Evolutionary conservation across 2,113 vertebrate genomes (phyloP).

Genomic region (Tragelaphus scriptus): DNA sequence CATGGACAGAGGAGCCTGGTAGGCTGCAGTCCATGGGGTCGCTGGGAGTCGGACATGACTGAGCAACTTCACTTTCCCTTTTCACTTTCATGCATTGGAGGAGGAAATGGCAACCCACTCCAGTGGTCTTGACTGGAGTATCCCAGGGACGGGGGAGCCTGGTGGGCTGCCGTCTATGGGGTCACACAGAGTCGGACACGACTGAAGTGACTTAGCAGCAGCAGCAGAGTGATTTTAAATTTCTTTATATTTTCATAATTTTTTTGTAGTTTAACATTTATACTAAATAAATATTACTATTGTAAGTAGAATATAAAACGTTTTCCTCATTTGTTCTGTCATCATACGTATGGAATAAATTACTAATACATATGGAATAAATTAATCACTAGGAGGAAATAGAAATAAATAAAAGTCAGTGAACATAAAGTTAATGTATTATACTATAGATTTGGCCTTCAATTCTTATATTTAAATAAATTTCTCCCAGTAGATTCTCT

Average conservation of each 20-base stretch:
- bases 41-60: rapidly evolving
- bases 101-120: too few relatives aligned
- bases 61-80: too few relatives aligned
- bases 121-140: too few relatives aligned
- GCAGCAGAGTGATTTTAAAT: neutral
- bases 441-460: constrained; percentile 20
- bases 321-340: constrained; percentile 17
- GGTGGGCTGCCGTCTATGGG: too few relatives aligned
- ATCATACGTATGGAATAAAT: neutral
- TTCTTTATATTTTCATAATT: constrained; percentile 1
- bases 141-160: too few relatives aligned
- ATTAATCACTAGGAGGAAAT: neutral
- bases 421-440: neutral
- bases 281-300: neutral
- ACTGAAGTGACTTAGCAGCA: too few relatives aligned
- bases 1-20: too few relatives aligned
- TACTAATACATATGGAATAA: neutral
- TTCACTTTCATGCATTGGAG: too few relatives aligned
- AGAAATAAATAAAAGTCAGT: neutral
- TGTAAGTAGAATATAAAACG: neutral
- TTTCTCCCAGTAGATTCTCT: constrained; percentile 5
- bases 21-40: too few relatives aligned
- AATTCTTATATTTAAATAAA: constrained; percentile 33
- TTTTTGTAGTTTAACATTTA: constrained; percentile 3
- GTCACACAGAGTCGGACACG: rapidly evolving